Conservation (phyloP, 2,888 invertebrate species). For the Drosophila barbarae region DNA sequence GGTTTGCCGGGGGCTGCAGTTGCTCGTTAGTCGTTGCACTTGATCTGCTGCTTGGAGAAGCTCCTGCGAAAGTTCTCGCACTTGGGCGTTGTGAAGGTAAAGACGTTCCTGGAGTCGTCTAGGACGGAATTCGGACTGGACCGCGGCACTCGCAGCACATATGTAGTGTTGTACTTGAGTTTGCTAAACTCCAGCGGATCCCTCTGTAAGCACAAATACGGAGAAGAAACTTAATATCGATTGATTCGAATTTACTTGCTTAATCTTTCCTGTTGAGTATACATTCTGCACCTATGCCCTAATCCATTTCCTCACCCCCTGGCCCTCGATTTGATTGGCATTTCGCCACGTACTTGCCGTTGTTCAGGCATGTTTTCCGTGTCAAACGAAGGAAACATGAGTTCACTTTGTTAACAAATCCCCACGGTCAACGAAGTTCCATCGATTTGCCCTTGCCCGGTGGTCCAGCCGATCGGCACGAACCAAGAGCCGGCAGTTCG, state of each 20-base stretch:
- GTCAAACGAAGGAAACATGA: slow-evolving; percentile 47
- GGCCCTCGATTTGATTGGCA: slow-evolving; percentile 27
- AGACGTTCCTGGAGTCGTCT: slow-evolving; percentile 52
- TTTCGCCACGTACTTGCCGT: slow-evolving; percentile 47
- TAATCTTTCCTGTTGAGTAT: background rate
- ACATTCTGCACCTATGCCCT: slow-evolving; percentile 10
- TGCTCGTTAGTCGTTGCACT: slow-evolving; percentile 59
- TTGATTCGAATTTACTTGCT: background rate
- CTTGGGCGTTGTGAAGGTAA: slow-evolving; percentile 77
- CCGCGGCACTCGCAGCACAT: slow-evolving; percentile 69
- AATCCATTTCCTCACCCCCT: slow-evolving; percentile 10
- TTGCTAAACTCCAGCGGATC: slow-evolving; percentile 78
- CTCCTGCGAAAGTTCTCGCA: slow-evolving; percentile 77
- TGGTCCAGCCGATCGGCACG: slow-evolving; percentile 49
- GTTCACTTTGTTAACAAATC: slow-evolving; percentile 31
- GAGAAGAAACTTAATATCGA: background rate
- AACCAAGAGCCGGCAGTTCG: slow-evolving; percentile 39
- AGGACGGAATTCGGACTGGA: slow-evolving; percentile 52
- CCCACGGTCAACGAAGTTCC: slow-evolving; percentile 30
- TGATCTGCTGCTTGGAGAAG: slow-evolving; percentile 77
- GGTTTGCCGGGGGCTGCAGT: slow-evolving; percentile 26
- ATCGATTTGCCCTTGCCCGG: slow-evolving; percentile 23
- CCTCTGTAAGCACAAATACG: slow-evolving; percentile 67
- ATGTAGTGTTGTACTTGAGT: slow-evolving; percentile 78
- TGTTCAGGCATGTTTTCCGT: slow-evolving; percentile 63